Conservation (phyloP, 1,140 invertebrate species). For the Phthorimaea operculella region DNA sequence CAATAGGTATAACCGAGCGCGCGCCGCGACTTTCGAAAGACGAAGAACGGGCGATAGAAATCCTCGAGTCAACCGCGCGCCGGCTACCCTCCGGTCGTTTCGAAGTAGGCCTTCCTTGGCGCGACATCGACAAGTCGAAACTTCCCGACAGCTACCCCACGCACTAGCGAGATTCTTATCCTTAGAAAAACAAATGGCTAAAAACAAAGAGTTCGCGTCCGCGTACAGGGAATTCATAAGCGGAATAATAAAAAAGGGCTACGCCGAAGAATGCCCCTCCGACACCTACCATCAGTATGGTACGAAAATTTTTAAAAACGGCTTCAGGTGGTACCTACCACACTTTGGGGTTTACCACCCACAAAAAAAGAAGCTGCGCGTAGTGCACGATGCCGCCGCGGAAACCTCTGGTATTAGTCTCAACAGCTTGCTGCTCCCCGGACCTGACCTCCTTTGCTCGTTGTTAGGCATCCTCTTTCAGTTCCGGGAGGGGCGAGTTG, state of each 20-base stretch:
- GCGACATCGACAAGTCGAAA: neutral
- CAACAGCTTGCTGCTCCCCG: slow-evolving; percentile 22
- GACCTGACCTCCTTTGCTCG: slow-evolving; percentile 24
- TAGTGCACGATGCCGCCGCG: slow-evolving; percentile 10
- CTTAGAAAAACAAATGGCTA: neutral
- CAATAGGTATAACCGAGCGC: slow-evolving; percentile 14
- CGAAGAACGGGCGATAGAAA: slow-evolving; percentile 10
- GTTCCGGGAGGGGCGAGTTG: neutral
- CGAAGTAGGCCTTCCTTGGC: slow-evolving; percentile 8
- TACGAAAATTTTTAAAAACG: neutral
- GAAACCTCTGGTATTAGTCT: slow-evolving; percentile 11
- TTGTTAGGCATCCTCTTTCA: slow-evolving; percentile 17
- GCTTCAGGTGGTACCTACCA: slow-evolving; percentile 3
- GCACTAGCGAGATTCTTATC: slow-evolving; percentile 4
- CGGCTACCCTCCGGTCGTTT: slow-evolving; percentile 8
- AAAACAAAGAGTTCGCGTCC: neutral
- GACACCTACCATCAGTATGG: neutral
- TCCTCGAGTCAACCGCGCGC: slow-evolving; percentile 1
- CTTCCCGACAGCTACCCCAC: slow-evolving; percentile 9
- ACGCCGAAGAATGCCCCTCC: slow-evolving; percentile 7
- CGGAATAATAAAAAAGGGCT: slow-evolving; percentile 5
- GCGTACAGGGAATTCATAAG: slow-evolving; percentile 3
- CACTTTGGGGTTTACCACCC: slow-evolving; percentile 13
- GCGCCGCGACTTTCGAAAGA: slow-evolving; percentile 1
- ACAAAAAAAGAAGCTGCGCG: slow-evolving; percentile 8